Conservation (phyloP, 2,797 vertebrate genomes). For the Huso huso region DNA sequence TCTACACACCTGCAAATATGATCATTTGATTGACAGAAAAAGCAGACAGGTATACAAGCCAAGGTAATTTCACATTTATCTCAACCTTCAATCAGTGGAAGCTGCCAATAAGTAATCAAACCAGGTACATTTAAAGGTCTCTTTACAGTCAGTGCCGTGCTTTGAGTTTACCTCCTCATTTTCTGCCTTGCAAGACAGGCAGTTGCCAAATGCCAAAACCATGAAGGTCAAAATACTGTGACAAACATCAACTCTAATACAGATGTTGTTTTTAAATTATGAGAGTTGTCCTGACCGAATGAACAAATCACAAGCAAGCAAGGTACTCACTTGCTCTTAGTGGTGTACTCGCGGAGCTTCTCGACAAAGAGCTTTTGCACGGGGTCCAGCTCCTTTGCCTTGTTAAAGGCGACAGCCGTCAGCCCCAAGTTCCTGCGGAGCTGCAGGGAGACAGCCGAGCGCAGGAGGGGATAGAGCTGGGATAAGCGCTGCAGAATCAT, state of each 20-base stretch:
- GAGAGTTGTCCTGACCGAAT: neutral
- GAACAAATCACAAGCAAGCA: neutral
- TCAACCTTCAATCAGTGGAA: no score
- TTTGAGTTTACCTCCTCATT: no score
- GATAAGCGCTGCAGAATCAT: constrained; percentile 76
- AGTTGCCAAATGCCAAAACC: no score
- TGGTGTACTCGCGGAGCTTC: constrained; percentile 63
- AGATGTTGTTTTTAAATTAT: no score
- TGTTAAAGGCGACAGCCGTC: constrained; percentile 74
- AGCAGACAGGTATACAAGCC: no score
- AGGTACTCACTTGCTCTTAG: constrained; percentile 60
- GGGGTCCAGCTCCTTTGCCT: constrained; percentile 66
- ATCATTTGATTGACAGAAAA: neutral
- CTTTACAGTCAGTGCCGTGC: no score
- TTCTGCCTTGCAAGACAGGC: no score
- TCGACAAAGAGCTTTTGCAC: constrained; percentile 68
- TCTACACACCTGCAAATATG: constrained; percentile 13
- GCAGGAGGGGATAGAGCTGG: constrained; percentile 64
- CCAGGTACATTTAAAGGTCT: no score
- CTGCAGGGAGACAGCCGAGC: constrained; percentile 53
- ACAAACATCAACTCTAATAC: no score
- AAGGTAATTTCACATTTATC: no score
- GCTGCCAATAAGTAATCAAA: no score
- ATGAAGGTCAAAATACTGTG: no score
- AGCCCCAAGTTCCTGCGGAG: constrained; percentile 80